Evolutionary conservation across 2,888 invertebrate species (phyloP).

Genomic region (Dicranocentrus wangi): DNA sequence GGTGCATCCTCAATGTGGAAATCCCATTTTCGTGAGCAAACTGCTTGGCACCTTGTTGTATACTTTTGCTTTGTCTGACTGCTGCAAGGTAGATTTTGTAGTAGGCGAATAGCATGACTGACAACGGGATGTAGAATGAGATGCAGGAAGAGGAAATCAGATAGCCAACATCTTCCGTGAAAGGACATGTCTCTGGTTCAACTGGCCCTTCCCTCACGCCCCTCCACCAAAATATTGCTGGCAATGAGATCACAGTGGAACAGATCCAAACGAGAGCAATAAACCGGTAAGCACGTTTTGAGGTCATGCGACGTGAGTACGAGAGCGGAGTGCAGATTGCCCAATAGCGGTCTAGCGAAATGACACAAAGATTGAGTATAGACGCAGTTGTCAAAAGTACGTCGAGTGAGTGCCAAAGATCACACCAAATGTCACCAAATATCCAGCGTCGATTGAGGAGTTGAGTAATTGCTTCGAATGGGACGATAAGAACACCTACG

Average conservation of each 20-base stretch:
- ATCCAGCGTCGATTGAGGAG: conserved; percentile 92
- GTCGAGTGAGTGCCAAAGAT: conserved; percentile 96
- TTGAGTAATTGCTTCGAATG: conserved; percentile 93
- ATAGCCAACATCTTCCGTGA: conserved; percentile 96
- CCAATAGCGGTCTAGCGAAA: conserved; percentile 97
- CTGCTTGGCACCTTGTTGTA: conserved; percentile 89
- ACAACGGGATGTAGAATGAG: conserved; percentile 95
- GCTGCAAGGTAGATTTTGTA: conserved; percentile 96
- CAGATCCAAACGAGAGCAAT: conserved; percentile 97
- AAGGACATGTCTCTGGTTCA: conserved; percentile 90
- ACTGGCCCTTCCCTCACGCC: conserved; percentile 84
- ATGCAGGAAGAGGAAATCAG: conserved; percentile 97
- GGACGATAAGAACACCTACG: conserved; percentile 97
- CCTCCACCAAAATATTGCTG: conserved; percentile 97
- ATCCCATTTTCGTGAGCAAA: conserved; percentile 78
- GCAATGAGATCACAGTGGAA: conserved; percentile 96
- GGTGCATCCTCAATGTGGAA: conserved; percentile 91
- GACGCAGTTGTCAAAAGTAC: conserved; percentile 98
- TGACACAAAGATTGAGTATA: conserved; percentile 96
- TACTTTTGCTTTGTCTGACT: conserved; percentile 89
- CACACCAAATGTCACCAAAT: conserved; percentile 96
- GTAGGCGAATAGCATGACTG: conserved; percentile 98
- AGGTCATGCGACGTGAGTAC: conserved; percentile 95
- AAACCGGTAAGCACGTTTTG: conserved; percentile 86
- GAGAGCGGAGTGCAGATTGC: conserved; percentile 92